Evolutionary conservation across 2,888 invertebrate species (phyloP), one percentile per base, ranked within the genome.

Genomic region (Synergus itoensis): DNA sequence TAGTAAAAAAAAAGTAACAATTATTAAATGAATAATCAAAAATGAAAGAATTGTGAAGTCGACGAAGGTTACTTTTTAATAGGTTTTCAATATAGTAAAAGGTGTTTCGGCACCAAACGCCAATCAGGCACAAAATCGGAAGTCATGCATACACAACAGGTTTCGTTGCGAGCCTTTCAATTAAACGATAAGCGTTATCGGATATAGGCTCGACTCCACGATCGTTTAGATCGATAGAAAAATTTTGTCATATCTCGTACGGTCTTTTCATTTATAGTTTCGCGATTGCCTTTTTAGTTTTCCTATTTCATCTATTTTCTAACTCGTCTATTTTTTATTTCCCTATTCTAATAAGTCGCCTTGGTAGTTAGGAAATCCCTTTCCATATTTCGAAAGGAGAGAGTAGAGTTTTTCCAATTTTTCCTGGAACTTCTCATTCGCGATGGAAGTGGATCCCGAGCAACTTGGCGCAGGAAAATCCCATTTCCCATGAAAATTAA

Each of bases 111-210:
- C 4, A 21, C 11, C 60, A 21, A 21, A 18, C 12, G 12, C 18
- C 21, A 60, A 53, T 53, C 48, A 53, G 48, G 5, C 48, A 11
- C 21, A 60, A 11, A 60, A 60, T 60, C 1, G 21, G n/a, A 11
- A 60, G 60, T 60, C 21, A 60, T 60, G 21, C 21, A 60, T 60
- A 60, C 12, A 60, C 21, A 60, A 60, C 1, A 60, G 60, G 21
- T 78, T 81, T 82, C 81, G 82, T 84, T 82, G 83, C 82, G 84
- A 82, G 82, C 86, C 84, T 88, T 85, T 86, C 85, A 87, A 88
- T 88, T 87, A 88, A 88, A 82, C 85, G 88, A 88, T 87, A 87
- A 88, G 85, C 85, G 85, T 84, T 86, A 88, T 88, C 87, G 83
- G 80, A 45, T 45, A 21, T 21, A 60, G 5, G 45, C 62, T 28